Base-by-base conservation (phyloP, 1,140 invertebrate genomes). In the Hydropsyche tenuis region DNA sequence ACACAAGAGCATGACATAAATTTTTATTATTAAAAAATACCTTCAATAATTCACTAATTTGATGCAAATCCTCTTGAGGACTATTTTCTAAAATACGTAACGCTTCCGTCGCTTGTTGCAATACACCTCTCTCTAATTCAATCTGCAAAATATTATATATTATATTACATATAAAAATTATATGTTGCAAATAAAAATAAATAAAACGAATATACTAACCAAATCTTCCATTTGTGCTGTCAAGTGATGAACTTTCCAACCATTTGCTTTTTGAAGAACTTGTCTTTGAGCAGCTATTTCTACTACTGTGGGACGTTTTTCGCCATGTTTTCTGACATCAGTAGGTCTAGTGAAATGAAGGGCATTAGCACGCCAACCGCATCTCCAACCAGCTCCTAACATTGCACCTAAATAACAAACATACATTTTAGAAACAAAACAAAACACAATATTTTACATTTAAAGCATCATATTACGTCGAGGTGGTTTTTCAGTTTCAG, bases 211-310 rank as follows among this genome's bases (percentile, higher is more conserved):
- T 4, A 4, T 37, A 37, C 30, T 37, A 82, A 96, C 95, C 84
- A 97, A 83, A 83, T 96, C 94, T 79, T 97, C 94, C 89, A 98
- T 93, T 87, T 97, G 95, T 25, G 94, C 90, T 14, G 90, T 93
- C 63, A 98, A 87, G 85, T 97, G 94, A 86, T 95, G 91, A 27
- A 98, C 87, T 86, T 98, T 98, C 96, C 96, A 99, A 11, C 96
- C 96, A 81, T 94, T 93, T n/a, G 95, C 88, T 84, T 94, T 96
- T 78, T 95, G 91, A 73, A 94, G 82, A 23, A 96, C 92, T 80
- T 94, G 90, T 78, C 92, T 92, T 81, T 97, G 95, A 83, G 93
- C 93, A 1, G 95, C 94, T 76, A 98, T 85, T 85, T 98, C 96
- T 79, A 92, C 92, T 1, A 96, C 90, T 5, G 93, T 92, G 5